Evolutionary conservation across 2,888 invertebrate genomes (phyloP).

Genomic region (Apamea sordens): DNA sequence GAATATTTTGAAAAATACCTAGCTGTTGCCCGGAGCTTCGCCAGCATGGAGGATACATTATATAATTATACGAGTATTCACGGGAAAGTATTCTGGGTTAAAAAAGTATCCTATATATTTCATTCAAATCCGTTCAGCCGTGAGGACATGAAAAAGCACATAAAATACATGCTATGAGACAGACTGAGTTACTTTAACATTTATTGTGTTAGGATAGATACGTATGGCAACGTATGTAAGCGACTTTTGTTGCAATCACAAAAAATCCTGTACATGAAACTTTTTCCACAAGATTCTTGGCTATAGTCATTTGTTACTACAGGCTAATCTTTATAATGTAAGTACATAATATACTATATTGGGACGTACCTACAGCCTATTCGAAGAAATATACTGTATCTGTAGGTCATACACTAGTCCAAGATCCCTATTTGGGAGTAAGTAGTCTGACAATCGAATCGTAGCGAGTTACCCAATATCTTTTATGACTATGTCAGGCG

Average conservation of each 20-base stretch:
- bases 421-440: neutral
- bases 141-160: neutral
- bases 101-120: neutral
- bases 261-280: neutral
- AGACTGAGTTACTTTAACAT: neutral
- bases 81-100: no score
- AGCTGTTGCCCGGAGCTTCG: neutral
- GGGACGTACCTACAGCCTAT: no score
- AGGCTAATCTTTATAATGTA: constrained; percentile 13
- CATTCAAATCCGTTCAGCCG: neutral
- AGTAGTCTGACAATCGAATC: neutral
- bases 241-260: no score
- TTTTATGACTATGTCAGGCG: neutral
- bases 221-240: neutral
- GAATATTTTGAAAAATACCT: neutral
- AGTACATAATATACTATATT: neutral
- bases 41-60: neutral
- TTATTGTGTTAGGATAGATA: neutral
- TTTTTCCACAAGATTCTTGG: neutral
- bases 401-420: neutral
- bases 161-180: neutral
- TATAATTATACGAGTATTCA: no score
- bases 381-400: neutral
- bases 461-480: neutral
- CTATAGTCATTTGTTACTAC: neutral